Evolutionary conservation across 2,797 vertebrate genomes (phyloP).

Genomic region (Lindbergichthys nudifrons): DNA sequence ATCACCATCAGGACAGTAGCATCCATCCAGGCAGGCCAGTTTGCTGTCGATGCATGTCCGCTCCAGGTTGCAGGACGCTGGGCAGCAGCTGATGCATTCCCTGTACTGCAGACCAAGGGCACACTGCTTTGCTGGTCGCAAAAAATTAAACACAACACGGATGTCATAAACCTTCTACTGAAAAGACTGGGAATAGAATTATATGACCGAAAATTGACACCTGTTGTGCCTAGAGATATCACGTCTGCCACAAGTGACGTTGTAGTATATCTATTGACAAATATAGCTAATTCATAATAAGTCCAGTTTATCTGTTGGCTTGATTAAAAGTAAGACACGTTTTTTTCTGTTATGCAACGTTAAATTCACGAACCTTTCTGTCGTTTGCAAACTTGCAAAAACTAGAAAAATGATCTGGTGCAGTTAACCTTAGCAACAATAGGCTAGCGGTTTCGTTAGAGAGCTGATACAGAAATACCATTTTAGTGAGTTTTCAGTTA

Average conservation of each 20-base stretch:
- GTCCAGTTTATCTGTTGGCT: neutral
- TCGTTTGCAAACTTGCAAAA: neutral
- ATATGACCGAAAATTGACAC: neutral
- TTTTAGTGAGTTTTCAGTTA: neutral
- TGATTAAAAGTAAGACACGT: neutral
- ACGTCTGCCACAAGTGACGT: too few species aligned
- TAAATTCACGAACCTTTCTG: neutral
- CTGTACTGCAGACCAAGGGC: slow-evolving; percentile 86
- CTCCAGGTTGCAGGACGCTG: slow-evolving; percentile 88
- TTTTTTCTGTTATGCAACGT: neutral
- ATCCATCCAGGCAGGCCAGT: slow-evolving; percentile 95
- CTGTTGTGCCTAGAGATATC: neutral
- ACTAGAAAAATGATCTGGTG: neutral
- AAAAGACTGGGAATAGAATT: neutral
- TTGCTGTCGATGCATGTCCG: slow-evolving; percentile 91
- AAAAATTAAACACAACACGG: slow-evolving; percentile 31
- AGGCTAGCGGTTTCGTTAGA: neutral
- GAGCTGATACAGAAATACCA: neutral
- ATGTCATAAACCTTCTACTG: neutral
- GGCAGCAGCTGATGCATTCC: slow-evolving; percentile 95
- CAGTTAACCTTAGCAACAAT: neutral
- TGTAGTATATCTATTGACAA: neutral
- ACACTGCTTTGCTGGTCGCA: slow-evolving; percentile 79
- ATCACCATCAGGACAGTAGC: slow-evolving; percentile 93
- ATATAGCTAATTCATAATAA: neutral